Percentiles rank a stretch among this genome's conserved stretches.
These are phyloP conservation scores for Buteo buteo DNA, from an alignment of 2,113 vertebrate genomes.

Conservation along the genomic window DNA sequence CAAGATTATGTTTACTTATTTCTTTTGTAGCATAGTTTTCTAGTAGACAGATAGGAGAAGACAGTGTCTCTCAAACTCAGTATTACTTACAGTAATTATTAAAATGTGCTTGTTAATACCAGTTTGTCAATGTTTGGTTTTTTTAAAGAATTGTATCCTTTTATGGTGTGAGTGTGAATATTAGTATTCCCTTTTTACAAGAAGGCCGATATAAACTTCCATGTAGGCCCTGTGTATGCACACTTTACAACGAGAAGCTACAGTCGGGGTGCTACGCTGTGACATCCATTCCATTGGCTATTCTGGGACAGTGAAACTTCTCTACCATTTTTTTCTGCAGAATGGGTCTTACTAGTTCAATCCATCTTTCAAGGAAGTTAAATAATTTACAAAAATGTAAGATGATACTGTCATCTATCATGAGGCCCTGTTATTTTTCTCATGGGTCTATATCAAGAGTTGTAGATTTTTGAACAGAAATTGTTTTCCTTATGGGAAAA, in stretches of 20 bases:
- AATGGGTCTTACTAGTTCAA: background rate
- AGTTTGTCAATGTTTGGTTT: background rate
- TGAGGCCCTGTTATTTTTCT: background rate
- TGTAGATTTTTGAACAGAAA: background rate
- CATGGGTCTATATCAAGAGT: background rate
- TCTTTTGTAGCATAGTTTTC: background rate
- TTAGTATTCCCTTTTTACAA: background rate
- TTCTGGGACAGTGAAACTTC: background rate
- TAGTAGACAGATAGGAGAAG: background rate
- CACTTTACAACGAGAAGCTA: background rate
- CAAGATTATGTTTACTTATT: background rate
- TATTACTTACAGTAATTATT: background rate
- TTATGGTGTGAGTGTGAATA: background rate
- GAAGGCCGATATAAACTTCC: background rate
- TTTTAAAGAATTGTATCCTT: background rate
- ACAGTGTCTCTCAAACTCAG: background rate
- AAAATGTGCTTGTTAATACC: background rate
- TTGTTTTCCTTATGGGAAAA: background rate
- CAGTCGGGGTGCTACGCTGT: background rate
- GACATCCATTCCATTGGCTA: background rate
- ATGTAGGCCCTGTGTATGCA: background rate
- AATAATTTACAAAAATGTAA: background rate
- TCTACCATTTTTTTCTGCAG: background rate
- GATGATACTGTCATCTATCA: background rate
- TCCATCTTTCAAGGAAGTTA: background rate